Evolutionary conservation across 2,888 invertebrate genomes (phyloP), one percentile per base, ranked within the genome.

Genomic region (Hoplodrina ambigua): DNA sequence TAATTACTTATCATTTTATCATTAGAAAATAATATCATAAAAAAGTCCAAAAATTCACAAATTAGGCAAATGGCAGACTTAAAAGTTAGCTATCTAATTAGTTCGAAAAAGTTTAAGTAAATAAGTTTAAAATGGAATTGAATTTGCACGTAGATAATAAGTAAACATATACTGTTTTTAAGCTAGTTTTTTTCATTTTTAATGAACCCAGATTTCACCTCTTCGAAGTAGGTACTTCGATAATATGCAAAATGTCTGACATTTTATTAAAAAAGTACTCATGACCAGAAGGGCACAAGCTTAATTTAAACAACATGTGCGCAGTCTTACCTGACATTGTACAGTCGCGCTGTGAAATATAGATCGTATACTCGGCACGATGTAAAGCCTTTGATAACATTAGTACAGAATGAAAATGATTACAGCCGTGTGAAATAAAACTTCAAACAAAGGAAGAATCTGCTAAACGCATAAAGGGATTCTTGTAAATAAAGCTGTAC

Each of bases 271-370:
- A 17, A 57, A n/a, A 7, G 2, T n/a, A 11, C 17, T 33, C 7
- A 50, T 7, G 4, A 71, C 25, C 17, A 20, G 20, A 59, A 53
- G 57, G 2, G 52, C n/a, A 25, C 10, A 20, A 30, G 25, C 67
- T 56, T 37, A n/a, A n/a, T 66, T 57, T 50, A 13, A 30, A 17
- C 60, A 79, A 72, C 5, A 57, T 74, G 69, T 37, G 37, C 57
- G 8, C 63, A 50, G 30, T 63, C 75, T 80, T 72, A 78, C 41
- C 58, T 82, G 82, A 83, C 83, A 82, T 78, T 83, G 81, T 86
- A 75, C 83, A 83, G 78, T 71, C 68, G 59, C 19, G 68, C 80
- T 70, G 69, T 80, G 84, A 85, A 88, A 86, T 86, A 87, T 83
- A 82, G 84, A 85, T 68, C 78, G 81, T 83, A 82, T 74, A 72